These are phyloP conservation scores for Hexactinellida sp. DNA, from an alignment of 37 sponge, comb jelly and placozoan genomes.

Conservation along the genomic window DNA sequence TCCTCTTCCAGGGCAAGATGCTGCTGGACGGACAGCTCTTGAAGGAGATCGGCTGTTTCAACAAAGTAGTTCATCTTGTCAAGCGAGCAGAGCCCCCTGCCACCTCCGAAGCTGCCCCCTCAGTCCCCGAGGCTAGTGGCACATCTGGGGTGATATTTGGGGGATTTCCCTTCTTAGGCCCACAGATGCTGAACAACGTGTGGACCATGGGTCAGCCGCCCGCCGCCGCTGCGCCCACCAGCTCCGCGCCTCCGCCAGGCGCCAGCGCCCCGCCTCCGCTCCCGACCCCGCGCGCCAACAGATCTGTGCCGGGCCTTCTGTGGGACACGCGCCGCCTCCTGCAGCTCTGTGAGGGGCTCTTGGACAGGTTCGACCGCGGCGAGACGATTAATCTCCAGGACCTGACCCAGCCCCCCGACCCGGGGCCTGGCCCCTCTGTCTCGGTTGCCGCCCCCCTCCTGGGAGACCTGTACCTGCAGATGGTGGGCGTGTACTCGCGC, in stretches of 20 bases:
- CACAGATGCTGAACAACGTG: not conserved
- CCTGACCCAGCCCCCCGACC: not conserved
- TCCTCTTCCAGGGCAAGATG: not conserved
- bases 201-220: not conserved
- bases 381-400: not conserved
- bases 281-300: not conserved
- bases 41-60: not conserved
- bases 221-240: not conserved
- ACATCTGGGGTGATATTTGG: not conserved
- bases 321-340: not conserved
- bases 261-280: not conserved
- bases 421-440: not conserved
- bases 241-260: not conserved
- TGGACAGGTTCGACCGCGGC: slow-evolving; percentile 7
- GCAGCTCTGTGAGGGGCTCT: not conserved
- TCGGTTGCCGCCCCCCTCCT: not conserved
- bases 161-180: not conserved
- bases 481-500: not conserved
- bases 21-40: not conserved
- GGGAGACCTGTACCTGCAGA: not conserved
- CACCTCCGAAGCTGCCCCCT: not conserved
- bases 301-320: not conserved
- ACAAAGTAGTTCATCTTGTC: not conserved
- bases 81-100: not conserved
- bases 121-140: not conserved